Base-by-base conservation (phyloP, 2,888 invertebrate species). In the Leptura quadrifasciata region DNA sequence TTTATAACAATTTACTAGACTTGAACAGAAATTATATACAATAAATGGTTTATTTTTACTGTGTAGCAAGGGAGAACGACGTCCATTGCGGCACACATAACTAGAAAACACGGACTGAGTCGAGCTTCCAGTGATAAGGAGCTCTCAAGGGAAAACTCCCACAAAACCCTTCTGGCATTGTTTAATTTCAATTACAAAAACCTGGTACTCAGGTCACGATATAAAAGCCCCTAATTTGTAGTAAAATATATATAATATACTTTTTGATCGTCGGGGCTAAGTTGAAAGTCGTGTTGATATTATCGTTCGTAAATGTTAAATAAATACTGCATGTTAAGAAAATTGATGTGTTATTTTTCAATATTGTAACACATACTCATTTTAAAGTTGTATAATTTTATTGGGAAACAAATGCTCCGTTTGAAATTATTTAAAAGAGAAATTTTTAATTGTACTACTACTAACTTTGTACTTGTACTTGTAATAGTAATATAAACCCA, bases 161-260 rank as follows among this genome's bases (percentile, higher is more conserved):
- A 74, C 80, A 78, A 76, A 77, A 74, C 72, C 75, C 73, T 68
- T 76, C 76, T 78, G 75, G 76, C 80, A 57, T 77, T 78, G 78
- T 77, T 75, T 78, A 78, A 78, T 78, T 78, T 76, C 80, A 80
- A 77, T 78, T 80, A 78, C 73, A 75, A 73, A 68, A 74, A 74
- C 17, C 24, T 54, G 12, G 17, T 67, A 67, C 17, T 67, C 27
- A 15, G 18, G 67, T 27, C 54, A 31, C 55, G 54, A 54, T 21
- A 52, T n/a, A 24, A 52, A 47, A 65, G 39, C 1, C 20, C 18
- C 12, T 39, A 39, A 63, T 35, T 20, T 63, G 20, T 18, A 31
- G 35, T 21, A 21, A 60, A n/a, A 27, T 60, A 2, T 21, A 27
- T 60, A 15, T 27, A 4, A 24, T 35, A 24, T 39, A 6, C 10